These are phyloP conservation scores for Choreutis nemorana DNA, from an alignment of 2,888 invertebrate species.

Conservation along the genomic window DNA sequence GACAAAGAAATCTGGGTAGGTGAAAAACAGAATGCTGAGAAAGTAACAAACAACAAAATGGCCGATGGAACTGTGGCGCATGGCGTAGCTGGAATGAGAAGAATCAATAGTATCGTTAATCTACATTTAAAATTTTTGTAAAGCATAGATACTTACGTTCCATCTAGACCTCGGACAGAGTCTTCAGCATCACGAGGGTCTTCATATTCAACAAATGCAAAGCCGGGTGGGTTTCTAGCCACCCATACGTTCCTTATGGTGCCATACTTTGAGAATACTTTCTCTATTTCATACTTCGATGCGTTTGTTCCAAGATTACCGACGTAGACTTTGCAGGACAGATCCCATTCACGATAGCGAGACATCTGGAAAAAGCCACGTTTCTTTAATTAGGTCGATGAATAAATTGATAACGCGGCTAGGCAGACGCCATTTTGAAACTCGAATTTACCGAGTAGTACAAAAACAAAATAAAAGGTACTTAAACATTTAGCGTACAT, in stretches of 20 bases:
- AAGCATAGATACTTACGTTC: conserved; percentile 54
- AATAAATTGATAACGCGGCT: conserved; percentile 14
- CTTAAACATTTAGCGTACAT: conserved; percentile 2
- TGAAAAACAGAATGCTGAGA: too few species aligned
- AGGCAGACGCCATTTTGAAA: conserved; percentile 25
- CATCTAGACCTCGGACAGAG: conserved; percentile 82
- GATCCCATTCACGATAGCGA: conserved; percentile 79
- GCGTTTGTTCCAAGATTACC: conserved; percentile 92
- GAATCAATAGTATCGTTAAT: background rate
- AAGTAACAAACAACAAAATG: conserved; percentile 14
- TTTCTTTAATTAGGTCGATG: conserved; percentile 10
- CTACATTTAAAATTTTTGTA: background rate
- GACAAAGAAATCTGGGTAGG: too few species aligned
- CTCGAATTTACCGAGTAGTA: background rate
- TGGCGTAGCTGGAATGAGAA: background rate
- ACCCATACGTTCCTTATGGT: conserved; percentile 93
- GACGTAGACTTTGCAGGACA: conserved; percentile 92
- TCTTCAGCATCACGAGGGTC: conserved; percentile 90
- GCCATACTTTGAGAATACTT: conserved; percentile 87
- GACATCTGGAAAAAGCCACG: conserved; percentile 64
- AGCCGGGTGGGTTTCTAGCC: conserved; percentile 91
- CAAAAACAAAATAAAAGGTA: background rate
- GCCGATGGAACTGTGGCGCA: conserved; percentile 10
- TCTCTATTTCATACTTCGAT: conserved; percentile 88
- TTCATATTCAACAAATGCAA: conserved; percentile 90